Percentiles rank a stretch among this genome's conserved stretches.
These are phyloP conservation scores for Periophthalmus magnuspinnatus DNA, from an alignment of 2,797 vertebrate genomes.

Conservation along the genomic window DNA sequence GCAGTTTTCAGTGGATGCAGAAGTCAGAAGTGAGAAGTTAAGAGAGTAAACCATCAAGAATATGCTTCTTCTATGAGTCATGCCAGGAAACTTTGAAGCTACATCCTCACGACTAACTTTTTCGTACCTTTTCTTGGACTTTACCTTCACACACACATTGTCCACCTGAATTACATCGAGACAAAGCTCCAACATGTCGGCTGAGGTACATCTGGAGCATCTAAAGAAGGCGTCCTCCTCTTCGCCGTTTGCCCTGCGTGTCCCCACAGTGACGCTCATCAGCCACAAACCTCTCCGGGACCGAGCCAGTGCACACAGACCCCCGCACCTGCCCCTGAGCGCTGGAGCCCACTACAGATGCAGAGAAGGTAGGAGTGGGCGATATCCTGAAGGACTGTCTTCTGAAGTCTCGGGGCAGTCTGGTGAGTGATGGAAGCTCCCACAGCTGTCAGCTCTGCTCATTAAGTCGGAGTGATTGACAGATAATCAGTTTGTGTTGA, in stretches of 20 bases:
- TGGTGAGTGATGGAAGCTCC: conserved; percentile 60
- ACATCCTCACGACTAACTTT: neutral
- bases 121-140: neutral
- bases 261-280: conserved; percentile 76
- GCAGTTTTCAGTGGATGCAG: neutral
- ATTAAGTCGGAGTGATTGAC: conserved; percentile 68
- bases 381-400: conserved; percentile 43
- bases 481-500: conserved; percentile 72
- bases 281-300: conserved; percentile 61
- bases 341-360: conserved; percentile 51
- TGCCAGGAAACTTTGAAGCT: neutral
- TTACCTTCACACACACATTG: neutral
- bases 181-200: conserved; percentile 54
- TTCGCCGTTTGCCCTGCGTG: conserved; percentile 35
- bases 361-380: conserved; percentile 65
- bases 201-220: conserved; percentile 60
- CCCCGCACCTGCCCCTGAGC: conserved; percentile 46
- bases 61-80: neutral
- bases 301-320: conserved; percentile 39
- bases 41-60: conserved; percentile 8
- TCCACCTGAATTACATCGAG: neutral
- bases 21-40: conserved; percentile 20
- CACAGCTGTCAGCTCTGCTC: conserved; percentile 60
- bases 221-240: conserved; percentile 47
- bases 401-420: conserved; percentile 51